These are phyloP conservation scores for Oryzias curvinotus DNA, from an alignment of 2,113 vertebrate species.

Conservation along the genomic window DNA sequence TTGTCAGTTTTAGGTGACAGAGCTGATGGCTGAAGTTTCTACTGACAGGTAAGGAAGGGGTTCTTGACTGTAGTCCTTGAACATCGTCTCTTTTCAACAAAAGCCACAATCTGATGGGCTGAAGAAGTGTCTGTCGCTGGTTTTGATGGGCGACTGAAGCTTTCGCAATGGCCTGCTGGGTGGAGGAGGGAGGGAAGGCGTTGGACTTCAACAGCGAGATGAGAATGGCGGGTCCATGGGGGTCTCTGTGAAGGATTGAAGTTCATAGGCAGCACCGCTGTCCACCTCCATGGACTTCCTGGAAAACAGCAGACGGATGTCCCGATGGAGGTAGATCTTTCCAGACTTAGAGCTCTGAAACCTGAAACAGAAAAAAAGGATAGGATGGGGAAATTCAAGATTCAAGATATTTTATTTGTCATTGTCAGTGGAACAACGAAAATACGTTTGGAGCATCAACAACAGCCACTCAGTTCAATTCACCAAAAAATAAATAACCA, in stretches of 20 bases:
- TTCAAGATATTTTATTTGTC: too few relatives aligned
- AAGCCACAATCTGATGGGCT: slow-evolving; percentile 8
- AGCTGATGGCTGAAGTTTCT: slow-evolving; percentile 21
- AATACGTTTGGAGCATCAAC: too few relatives aligned
- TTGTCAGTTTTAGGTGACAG: slow-evolving; percentile 38
- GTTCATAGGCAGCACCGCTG: slow-evolving; percentile 97
- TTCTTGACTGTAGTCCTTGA: slow-evolving; percentile 32
- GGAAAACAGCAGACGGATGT: slow-evolving; percentile 97
- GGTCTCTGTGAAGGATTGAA: slow-evolving; percentile 96
- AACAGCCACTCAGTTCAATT: too few relatives aligned
- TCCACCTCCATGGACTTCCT: slow-evolving; percentile 99
- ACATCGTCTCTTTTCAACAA: slow-evolving; percentile 22
- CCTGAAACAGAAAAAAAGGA: slow-evolving; percentile 70
- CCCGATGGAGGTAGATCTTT: slow-evolving; percentile 99
- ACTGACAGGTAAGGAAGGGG: slow-evolving; percentile 20
- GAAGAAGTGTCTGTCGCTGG: slow-evolving; percentile 47
- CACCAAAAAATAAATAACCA: too few relatives aligned
- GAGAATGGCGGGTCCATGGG: slow-evolving; percentile 96
- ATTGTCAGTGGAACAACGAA: too few relatives aligned
- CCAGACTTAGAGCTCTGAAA: slow-evolving; percentile 99
- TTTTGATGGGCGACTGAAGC: slow-evolving; percentile 37
- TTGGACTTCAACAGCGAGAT: slow-evolving; percentile 84
- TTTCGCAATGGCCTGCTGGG: slow-evolving; percentile 23
- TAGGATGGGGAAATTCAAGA: not conserved
- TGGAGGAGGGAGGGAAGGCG: not conserved